A percentile compares a stretch with the other conserved stretches of the same genome.
Conservation (phyloP, 2,888 invertebrate genomes). For the Caenorhabditis plicata region DNA sequence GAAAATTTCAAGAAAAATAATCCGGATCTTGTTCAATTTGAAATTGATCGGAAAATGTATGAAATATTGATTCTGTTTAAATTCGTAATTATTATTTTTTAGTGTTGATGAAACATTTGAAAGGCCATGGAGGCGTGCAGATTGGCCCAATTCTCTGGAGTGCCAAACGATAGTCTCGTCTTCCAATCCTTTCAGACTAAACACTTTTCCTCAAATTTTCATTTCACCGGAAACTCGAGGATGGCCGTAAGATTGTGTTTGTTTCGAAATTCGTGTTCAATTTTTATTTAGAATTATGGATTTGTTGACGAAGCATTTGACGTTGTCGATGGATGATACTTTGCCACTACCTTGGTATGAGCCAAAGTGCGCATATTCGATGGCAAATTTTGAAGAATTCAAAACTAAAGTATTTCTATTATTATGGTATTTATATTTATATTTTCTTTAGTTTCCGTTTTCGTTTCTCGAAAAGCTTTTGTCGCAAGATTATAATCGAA, state of each 20-base stretch:
- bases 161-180: constrained; percentile 44
- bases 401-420: no score
- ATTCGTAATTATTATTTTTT: neutral
- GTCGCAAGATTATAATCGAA: constrained; percentile 15
- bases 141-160: constrained; percentile 48
- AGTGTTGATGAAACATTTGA: constrained; percentile 20
- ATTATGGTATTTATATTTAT: no score
- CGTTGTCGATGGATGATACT: constrained; percentile 72
- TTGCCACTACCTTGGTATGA: constrained; percentile 80
- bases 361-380: constrained; percentile 71
- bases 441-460: constrained; percentile 4
- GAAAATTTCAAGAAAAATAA: constrained; percentile 7
- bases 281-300: constrained; percentile 66
- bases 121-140: constrained; percentile 41
- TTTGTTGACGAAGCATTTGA: constrained; percentile 73
- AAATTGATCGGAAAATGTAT: constrained; percentile 20
- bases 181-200: constrained; percentile 35
- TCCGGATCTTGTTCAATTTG: constrained; percentile 13
- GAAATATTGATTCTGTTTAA: constrained; percentile 7
- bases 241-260: constrained; percentile 59
- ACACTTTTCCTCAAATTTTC: constrained; percentile 71
- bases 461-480: constrained; percentile 22
- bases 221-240: constrained; percentile 80
- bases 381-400: no score
- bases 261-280: neutral